Conservation (phyloP, 1,140 invertebrate species). For the Calliphora vicina region DNA sequence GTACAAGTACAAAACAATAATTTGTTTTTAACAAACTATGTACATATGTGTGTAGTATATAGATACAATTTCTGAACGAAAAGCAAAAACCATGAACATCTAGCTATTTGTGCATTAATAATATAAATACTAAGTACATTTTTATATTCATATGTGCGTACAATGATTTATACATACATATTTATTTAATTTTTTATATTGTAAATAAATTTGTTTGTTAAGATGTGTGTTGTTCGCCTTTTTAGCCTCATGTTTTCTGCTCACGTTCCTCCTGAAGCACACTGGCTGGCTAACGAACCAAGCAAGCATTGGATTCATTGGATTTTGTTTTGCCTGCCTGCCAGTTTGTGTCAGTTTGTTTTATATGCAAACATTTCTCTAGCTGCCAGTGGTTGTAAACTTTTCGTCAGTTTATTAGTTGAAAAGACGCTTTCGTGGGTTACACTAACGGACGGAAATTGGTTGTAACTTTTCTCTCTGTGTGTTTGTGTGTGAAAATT, state of each 20-base stretch:
- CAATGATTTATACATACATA: too few relatives aligned
- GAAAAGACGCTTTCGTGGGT: neutral
- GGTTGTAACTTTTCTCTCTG: neutral
- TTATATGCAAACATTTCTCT: neutral
- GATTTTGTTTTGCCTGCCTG: neutral
- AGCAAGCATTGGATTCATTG: too few relatives aligned
- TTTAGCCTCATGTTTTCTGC: neutral
- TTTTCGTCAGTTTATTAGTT: neutral
- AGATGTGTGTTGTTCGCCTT: neutral
- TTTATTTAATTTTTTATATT: too few relatives aligned
- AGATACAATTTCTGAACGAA: too few relatives aligned
- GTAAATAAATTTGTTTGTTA: too few relatives aligned
- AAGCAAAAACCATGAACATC: too few relatives aligned
- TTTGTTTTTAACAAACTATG: too few relatives aligned
- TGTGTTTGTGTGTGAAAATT: neutral
- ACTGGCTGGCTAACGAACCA: neutral
- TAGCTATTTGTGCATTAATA: too few relatives aligned
- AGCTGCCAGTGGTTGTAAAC: neutral
- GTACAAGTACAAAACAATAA: too few relatives aligned
- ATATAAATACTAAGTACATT: too few relatives aligned
- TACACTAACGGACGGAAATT: neutral
- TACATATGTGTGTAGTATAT: too few relatives aligned
- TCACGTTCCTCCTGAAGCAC: slow-evolving; percentile 3
- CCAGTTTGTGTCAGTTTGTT: neutral
- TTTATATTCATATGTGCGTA: too few relatives aligned